Conservation (phyloP, 2,797 vertebrate species). For the Crenuchus spilurus region DNA sequence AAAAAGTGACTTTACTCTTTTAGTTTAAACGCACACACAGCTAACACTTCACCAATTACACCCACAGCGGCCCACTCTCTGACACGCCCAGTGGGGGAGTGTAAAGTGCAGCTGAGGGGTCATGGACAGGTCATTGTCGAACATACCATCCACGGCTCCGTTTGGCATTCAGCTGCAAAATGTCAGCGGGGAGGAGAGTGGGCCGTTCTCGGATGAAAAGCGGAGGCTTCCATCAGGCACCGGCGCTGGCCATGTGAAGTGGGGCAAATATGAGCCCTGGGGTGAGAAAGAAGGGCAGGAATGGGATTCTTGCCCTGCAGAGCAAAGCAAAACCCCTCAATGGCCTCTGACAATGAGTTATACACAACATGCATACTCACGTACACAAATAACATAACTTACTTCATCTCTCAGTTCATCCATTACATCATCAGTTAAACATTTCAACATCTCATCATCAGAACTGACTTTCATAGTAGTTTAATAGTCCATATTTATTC, state of each 20-base stretch:
- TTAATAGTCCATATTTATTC: no score
- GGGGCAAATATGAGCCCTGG: constrained; percentile 27
- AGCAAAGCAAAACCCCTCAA: background rate
- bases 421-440: background rate
- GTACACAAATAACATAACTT: background rate
- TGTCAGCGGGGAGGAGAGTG: constrained; percentile 49
- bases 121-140: constrained; percentile 71
- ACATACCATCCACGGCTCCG: constrained; percentile 65
- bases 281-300: constrained; percentile 17
- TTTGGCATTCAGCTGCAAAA: constrained; percentile 61
- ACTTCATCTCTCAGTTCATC: background rate
- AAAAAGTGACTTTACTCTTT: no score
- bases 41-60: constrained; percentile 61
- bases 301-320: constrained; percentile 3
- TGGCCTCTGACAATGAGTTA: background rate
- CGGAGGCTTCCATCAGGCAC: constrained; percentile 18
- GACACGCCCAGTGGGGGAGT: constrained; percentile 60
- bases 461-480: no score
- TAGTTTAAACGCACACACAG: no score
- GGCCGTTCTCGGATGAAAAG: constrained; percentile 22
- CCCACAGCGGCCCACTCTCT: constrained; percentile 56
- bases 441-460: background rate
- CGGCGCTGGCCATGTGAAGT: constrained; percentile 34
- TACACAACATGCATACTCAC: background rate
- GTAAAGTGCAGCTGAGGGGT: constrained; percentile 68